phyloP scores from a whole-genome alignment of 2,113 vertebrate species.

The Tinamus guttatus region DNA sequence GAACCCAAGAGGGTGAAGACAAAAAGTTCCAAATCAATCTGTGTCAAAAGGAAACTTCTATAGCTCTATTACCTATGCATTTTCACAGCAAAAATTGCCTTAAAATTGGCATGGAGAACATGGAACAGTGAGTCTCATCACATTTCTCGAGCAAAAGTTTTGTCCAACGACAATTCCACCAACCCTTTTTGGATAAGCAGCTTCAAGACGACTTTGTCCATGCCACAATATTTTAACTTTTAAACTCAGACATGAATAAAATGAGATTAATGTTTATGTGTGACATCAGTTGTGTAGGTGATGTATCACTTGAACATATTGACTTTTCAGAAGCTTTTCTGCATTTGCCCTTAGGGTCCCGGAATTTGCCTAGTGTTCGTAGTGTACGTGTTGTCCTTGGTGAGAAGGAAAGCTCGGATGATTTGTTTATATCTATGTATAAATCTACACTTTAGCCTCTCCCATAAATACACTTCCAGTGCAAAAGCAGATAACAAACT shows the following conservation, averaged over 20 bases:
- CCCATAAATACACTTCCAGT: not conserved
- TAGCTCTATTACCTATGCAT: not conserved
- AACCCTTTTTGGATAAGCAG: not conserved
- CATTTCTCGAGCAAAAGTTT: not conserved
- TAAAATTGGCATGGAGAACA: not conserved
- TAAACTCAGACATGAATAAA: not conserved
- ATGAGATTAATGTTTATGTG: not conserved
- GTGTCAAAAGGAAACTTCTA: not conserved
- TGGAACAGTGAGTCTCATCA: not conserved
- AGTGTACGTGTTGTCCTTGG: not conserved
- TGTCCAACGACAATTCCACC: not conserved
- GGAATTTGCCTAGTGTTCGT: not conserved
- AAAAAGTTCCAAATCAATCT: not conserved
- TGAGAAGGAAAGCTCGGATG: not conserved
- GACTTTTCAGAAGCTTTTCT: not conserved
- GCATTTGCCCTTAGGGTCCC: not conserved
- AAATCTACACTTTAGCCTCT: not conserved
- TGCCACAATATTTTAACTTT: not conserved
- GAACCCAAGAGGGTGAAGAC: not conserved
- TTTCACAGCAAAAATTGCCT: not conserved
- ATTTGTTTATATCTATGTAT: not conserved
- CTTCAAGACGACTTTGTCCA: not conserved
- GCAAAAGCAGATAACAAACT: not conserved
- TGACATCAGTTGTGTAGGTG: not conserved
- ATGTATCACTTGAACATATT: not conserved